Base-by-base conservation (phyloP, 2,113 vertebrate species). In the Philantomba maxwellii region DNA sequence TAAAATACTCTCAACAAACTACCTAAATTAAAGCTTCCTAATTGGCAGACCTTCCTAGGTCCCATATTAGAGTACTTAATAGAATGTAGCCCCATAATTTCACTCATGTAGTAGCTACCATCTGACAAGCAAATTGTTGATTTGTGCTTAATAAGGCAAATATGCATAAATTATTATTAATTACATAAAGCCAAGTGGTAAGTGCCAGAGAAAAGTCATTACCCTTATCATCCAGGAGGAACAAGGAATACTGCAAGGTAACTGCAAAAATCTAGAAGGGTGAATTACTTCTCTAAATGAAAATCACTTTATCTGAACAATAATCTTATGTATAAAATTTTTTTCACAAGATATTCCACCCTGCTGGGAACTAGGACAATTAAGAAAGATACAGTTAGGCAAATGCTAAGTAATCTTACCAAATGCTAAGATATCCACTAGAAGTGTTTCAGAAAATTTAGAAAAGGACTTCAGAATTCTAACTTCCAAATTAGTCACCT, bases 161-260 rank as follows among this genome's bases (percentile, higher is more conserved):
- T 85, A 96, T 75, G 77, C 94, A 97, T 95, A 93, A 82, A 96
- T 91, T 93, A 97, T 90, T 93, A 94, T 96, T 92, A 98, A 95
- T 94, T 96, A 95, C 92, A 93, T 89, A 93, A 95, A 97, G 92
- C 47, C 33, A 96, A 66, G n/a, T 93, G 28, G 87, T 96, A 97
- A 93, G 39, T 95, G 60, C 36, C 58, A 94, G 0, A 81, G 87
- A 87, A 96, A 89, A 97, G 45, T 60, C n/a, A 95, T 95, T 89
- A 96, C 30, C 60, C 19, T 97, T 89, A 95, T 92, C 77, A 97
- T 90, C 51, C 89, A 89, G 60, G 60, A 96, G 64, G 70, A 96
- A 91, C 57, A 97, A 92, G 39, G 28, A 33, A 82, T 86, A 94
- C 95, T 53, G 17, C 80, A 87, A 97, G 85, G 49, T 75, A 88